Percentiles rank a stretch among this genome's conserved stretches.
phyloP scores from a whole-genome alignment of 2,113 vertebrate species.

The Podarcis raffonei region DNA sequence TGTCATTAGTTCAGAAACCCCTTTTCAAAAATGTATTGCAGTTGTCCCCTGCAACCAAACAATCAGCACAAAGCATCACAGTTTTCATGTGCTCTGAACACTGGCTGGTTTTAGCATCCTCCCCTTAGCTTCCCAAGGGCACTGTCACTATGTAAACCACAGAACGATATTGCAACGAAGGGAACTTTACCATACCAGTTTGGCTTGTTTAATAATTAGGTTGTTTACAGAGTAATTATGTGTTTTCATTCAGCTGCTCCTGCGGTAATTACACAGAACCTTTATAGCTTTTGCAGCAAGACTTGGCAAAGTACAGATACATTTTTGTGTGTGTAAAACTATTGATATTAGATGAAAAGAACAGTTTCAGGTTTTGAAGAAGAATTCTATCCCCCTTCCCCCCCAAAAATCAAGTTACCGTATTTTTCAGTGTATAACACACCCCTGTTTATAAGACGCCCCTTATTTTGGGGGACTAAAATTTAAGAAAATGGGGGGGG shows the following conservation, averaged over 20 bases:
- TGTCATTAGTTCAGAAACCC: not conserved
- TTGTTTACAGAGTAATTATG: constrained; percentile 76
- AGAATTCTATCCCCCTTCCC: constrained; percentile 4
- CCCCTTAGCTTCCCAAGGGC: constrained; percentile 9
- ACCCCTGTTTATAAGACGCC: too few relatives aligned
- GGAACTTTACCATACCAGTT: constrained; percentile 63
- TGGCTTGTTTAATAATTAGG: constrained; percentile 67
- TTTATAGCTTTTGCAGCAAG: constrained; percentile 65
- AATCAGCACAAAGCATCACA: not conserved
- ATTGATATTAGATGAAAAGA: constrained; percentile 41
- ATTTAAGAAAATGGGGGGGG: too few relatives aligned
- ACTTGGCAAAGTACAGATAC: constrained; percentile 59
- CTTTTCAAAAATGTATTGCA: rapidly evolving
- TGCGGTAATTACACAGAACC: constrained; percentile 67
- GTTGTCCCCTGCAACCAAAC: not conserved
- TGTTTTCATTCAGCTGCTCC: constrained; percentile 71
- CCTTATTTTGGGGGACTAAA: too few relatives aligned
- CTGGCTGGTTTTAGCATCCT: not conserved
- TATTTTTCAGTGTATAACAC: too few relatives aligned
- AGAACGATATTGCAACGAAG: constrained; percentile 38
- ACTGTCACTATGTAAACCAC: constrained; percentile 42
- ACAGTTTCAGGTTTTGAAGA: constrained; percentile 51
- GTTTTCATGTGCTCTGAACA: constrained; percentile 6
- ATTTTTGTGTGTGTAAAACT: constrained; percentile 64
- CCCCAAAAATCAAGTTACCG: constrained; percentile 8